Conservation (phyloP, 2,888 invertebrate genomes). For the Lepidonotus clava region DNA sequence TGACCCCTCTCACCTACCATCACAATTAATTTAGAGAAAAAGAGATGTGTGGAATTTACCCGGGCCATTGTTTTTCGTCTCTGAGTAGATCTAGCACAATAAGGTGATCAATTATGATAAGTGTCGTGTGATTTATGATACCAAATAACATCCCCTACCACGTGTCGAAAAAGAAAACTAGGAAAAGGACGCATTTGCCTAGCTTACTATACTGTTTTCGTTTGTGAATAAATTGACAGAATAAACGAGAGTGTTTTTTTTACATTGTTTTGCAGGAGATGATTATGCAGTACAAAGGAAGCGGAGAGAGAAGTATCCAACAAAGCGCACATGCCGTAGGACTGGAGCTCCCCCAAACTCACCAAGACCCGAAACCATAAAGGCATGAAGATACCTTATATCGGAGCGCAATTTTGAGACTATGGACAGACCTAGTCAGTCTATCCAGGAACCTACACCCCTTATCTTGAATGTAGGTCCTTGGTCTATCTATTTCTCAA, state of each 20-base stretch:
- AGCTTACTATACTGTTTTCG: not conserved
- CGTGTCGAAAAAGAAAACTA: not conserved
- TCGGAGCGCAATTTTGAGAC: no score
- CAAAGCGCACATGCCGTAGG: constrained; percentile 92
- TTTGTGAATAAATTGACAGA: not conserved
- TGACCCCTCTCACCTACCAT: no score
- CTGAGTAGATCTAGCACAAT: not conserved
- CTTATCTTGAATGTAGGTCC: no score
- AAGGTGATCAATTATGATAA: not conserved
- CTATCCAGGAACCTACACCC: no score
- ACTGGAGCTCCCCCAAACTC: constrained; percentile 80
- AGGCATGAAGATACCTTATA: no score
- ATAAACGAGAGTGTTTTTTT: not conserved
- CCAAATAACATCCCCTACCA: no score
- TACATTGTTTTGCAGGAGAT: constrained; percentile 83
- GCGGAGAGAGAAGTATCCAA: constrained; percentile 88
- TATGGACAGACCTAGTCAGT: no score
- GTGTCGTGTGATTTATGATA: not conserved
- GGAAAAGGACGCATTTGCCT: not conserved
- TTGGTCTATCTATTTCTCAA: no score
- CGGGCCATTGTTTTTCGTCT: no score
- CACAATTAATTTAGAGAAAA: no score
- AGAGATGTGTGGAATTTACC: no score
- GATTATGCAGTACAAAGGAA: constrained; percentile 87
- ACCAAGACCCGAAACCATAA: not conserved